These are phyloP conservation scores for Hystrix cristata DNA, from an alignment of 2,113 vertebrate genomes.

Conservation along the genomic window DNA sequence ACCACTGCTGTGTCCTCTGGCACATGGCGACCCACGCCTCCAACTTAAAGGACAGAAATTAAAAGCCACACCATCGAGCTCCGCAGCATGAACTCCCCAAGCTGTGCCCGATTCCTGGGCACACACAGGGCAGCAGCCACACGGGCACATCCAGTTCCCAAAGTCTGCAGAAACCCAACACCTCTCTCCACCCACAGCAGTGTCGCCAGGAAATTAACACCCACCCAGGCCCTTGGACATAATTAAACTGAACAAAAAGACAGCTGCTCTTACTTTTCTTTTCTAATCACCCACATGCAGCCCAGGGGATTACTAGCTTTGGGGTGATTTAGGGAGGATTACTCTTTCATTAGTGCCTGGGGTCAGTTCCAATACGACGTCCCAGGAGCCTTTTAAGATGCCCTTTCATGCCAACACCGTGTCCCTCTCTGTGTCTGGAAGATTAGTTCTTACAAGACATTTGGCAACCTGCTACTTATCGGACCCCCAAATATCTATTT, in stretches of 20 bases:
- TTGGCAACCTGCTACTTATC: neutral
- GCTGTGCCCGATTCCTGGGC: conserved; percentile 30
- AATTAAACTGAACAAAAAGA: conserved; percentile 90
- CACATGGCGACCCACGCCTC: conserved; percentile 49
- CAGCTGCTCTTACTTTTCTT: conserved; percentile 88
- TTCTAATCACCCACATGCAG: conserved; percentile 90
- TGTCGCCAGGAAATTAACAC: conserved; percentile 85
- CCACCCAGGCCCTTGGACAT: conserved; percentile 77
- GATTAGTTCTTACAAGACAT: neutral
- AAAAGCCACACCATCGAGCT: conserved; percentile 82
- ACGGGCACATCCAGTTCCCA: conserved; percentile 86
- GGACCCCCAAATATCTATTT: neutral
- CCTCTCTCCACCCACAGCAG: conserved; percentile 68
- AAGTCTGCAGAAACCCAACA: conserved; percentile 88
- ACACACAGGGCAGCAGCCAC: conserved; percentile 50
- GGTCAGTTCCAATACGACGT: conserved; percentile 78
- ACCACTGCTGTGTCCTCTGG: conserved; percentile 83
- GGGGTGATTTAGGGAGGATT: conserved; percentile 90
- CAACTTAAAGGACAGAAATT: conserved; percentile 80
- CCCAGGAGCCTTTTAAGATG: conserved; percentile 5
- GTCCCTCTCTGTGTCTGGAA: neutral
- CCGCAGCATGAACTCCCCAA: conserved; percentile 68
- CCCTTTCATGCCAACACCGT: neutral
- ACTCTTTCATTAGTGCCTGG: conserved; percentile 88
- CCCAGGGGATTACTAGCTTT: conserved; percentile 91